Evolutionary conservation across 2,797 vertebrate genomes (phyloP), one percentile per base, ranked within the genome.

Genomic region (Myripristis murdjan): DNA sequence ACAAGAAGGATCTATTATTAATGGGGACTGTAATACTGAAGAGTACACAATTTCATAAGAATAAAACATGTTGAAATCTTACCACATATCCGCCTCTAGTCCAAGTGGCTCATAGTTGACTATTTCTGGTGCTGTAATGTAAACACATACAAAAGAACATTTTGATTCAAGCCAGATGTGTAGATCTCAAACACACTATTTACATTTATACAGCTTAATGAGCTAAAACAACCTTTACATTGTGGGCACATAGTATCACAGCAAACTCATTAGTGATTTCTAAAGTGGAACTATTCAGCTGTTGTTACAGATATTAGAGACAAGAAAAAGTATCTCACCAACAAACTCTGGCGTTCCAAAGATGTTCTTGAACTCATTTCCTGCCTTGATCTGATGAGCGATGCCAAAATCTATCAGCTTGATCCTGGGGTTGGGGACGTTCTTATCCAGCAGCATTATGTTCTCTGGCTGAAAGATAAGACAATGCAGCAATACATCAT

Each of bases 81-180:
- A 99, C 98, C 98, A 99, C 98, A 99, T 99, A 88, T 99, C 98
- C 0, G 98, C 97, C 88, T 99, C 97, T 87, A 99, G 91, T n/a
- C 98, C 98, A 61, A 99, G 94, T 0, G 98, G 98, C 47, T 99
- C 98, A 0, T 99, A 99, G 92, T 99, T 99, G 57, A 99, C 98
- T 0, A 99, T 99, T 93, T 99, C 98, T 0, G 98, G 98, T 52
- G 98, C 98, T 99, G 93, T 16, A 56, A 85, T 61, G 75, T 7
- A 73, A 88, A 51, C 67, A 83, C 41, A 83, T 62, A 80, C 78
- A 51, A 84, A 83, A 41, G 56, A 77, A 55, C 9, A 1, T n/a
- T 81, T 87, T 72, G 84, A 90, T 52, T 74, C 46, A 54, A 76
- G 68, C 57, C 87, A 89, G 84, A 89, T 87, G 88, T 86, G 67